Evolutionary conservation across 2,888 invertebrate species (phyloP).

Genomic region (Ophioninae sp.): DNA sequence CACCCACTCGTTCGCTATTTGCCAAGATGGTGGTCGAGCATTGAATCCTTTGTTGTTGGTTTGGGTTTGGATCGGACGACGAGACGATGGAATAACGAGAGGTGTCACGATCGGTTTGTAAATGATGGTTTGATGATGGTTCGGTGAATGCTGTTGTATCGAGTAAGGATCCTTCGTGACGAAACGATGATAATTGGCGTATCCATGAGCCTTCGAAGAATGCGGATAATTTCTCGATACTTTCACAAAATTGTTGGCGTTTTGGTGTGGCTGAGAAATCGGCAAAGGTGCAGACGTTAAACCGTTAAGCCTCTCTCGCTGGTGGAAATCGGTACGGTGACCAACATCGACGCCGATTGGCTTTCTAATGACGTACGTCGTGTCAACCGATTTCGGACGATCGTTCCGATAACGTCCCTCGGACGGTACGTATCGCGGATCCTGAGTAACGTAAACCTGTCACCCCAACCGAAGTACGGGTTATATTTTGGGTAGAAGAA

Average conservation of each 20-base stretch:
- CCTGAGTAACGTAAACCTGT: constrained; percentile 82
- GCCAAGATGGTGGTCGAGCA: constrained; percentile 65
- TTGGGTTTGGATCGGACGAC: not conserved
- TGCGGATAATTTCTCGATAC: constrained; percentile 12
- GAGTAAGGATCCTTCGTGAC: constrained; percentile 37
- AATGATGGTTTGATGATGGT: constrained; percentile 45
- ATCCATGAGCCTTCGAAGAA: constrained; percentile 66
- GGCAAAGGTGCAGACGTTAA: not conserved
- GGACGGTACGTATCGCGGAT: constrained; percentile 82
- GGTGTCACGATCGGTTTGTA: constrained; percentile 72
- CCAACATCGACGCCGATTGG: constrained; percentile 68
- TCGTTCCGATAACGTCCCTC: constrained; percentile 82
- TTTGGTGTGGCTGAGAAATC: not conserved
- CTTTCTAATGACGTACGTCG: constrained; percentile 83
- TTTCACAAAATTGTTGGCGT: not conserved
- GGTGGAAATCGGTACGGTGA: constrained; percentile 25
- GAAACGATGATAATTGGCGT: constrained; percentile 64
- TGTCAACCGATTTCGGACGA: constrained; percentile 82
- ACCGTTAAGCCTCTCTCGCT: constrained; percentile 37
- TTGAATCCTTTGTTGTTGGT: constrained; percentile 23
- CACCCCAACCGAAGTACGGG: constrained; percentile 8
- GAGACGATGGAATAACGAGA: constrained; percentile 66
- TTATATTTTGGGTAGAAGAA: not conserved
- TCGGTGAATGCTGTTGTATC: not conserved
- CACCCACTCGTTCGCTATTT: constrained; percentile 71